Percentiles rank a stretch among this genome's conserved stretches.
phyloP scores from a whole-genome alignment of 2,888 invertebrate species.

The Psylliodes chrysocephalus region DNA sequence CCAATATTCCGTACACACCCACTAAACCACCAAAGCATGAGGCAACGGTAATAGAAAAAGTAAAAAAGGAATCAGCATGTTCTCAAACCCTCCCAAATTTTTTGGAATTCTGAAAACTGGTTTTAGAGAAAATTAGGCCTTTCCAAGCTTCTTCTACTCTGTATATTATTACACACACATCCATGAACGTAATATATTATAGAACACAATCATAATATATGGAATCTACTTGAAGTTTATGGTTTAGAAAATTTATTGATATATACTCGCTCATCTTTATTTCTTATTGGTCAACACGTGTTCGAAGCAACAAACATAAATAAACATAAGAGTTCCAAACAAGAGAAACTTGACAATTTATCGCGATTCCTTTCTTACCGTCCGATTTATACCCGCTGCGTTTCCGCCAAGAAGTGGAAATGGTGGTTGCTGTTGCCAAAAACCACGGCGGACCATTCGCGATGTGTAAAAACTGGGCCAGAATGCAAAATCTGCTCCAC shows the following conservation, averaged over 20 bases:
- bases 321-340: conserved; percentile 27
- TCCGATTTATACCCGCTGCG: conserved; percentile 38
- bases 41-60: too few relatives aligned
- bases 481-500: conserved; percentile 53
- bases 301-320: conserved; percentile 26
- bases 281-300: conserved; percentile 17
- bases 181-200: not conserved
- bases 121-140: too few relatives aligned
- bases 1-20: too few relatives aligned
- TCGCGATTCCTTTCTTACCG: conserved; percentile 9
- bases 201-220: not conserved
- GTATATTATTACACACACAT: too few relatives aligned
- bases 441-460: conserved; percentile 47
- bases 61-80: too few relatives aligned
- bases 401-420: conserved; percentile 47
- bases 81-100: too few relatives aligned
- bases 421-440: conserved; percentile 46
- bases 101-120: too few relatives aligned
- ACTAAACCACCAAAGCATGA: too few relatives aligned
- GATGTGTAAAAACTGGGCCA: conserved; percentile 44
- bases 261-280: conserved; percentile 12
- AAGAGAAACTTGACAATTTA: conserved; percentile 34
- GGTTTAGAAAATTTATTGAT: conserved; percentile 15
- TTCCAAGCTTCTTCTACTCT: too few relatives aligned
- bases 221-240: conserved; percentile 13